These are phyloP conservation scores for Diadegma fenestrale DNA, from an alignment of 2,888 invertebrate genomes.

Conservation along the genomic window DNA sequence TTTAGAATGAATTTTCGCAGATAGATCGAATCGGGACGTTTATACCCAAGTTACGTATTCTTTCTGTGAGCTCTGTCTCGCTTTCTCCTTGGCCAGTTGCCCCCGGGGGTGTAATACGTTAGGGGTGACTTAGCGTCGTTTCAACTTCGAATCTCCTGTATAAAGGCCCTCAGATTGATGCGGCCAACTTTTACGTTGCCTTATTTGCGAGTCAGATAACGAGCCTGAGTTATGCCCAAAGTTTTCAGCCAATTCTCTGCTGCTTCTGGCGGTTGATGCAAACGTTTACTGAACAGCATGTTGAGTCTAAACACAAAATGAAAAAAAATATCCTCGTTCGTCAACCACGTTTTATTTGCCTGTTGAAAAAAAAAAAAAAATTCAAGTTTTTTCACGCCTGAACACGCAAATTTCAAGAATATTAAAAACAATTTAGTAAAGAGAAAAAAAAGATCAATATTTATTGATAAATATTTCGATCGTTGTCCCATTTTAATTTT, in stretches of 20 bases:
- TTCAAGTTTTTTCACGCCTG: too few relatives aligned
- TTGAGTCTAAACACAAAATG: slow-evolving; percentile 12
- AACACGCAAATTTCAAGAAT: slow-evolving; percentile 44
- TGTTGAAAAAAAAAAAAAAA: slow-evolving; percentile 57
- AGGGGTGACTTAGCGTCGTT: slow-evolving; percentile 84
- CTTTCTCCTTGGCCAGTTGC: slow-evolving; percentile 67
- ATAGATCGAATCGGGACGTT: slow-evolving; percentile 77
- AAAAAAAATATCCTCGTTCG: slow-evolving; percentile 18
- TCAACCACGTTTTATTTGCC: slow-evolving; percentile 48
- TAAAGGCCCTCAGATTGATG: slow-evolving; percentile 83
- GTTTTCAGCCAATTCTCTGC: slow-evolving; percentile 75
- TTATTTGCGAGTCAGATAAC: slow-evolving; percentile 85
- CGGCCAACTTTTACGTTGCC: slow-evolving; percentile 84
- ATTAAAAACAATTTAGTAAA: slow-evolving; percentile 59
- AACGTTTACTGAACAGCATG: slow-evolving; percentile 39
- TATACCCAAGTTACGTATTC: slow-evolving; percentile 45
- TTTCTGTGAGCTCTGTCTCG: slow-evolving; percentile 20
- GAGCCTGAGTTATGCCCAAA: slow-evolving; percentile 84
- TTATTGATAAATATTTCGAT: neutral
- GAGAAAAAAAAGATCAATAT: neutral
- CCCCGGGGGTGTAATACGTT: slow-evolving; percentile 84
- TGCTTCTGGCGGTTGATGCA: slow-evolving; percentile 56
- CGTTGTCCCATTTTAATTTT: neutral
- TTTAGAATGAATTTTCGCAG: slow-evolving; percentile 73
- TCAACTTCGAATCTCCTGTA: slow-evolving; percentile 84